Percentiles rank a stretch among this genome's conserved stretches.
Evolutionary conservation across 2,888 invertebrate genomes (phyloP).

Genomic region (Neria commutata): DNA sequence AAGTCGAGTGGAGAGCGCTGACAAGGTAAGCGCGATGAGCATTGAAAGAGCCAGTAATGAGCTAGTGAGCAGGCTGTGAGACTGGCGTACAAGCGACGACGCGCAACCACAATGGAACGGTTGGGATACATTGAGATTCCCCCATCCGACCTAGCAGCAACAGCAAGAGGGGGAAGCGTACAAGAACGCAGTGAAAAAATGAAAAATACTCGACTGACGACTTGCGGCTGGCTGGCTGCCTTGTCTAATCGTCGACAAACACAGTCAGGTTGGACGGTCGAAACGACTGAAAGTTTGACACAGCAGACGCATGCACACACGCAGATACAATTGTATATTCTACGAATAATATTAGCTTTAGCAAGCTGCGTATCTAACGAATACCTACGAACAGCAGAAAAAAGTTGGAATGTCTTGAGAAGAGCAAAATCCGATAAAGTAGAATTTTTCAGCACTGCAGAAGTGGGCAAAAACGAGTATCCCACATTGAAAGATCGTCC

Average conservation of each 20-base stretch:
- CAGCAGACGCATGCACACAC: not conserved
- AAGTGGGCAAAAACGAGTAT: too few species aligned
- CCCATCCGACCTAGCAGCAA: too few species aligned
- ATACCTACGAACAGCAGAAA: not conserved
- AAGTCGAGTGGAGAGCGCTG: too few species aligned
- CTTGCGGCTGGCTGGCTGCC: conserved; percentile 20
- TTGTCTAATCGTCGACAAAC: too few species aligned
- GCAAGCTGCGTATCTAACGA: not conserved
- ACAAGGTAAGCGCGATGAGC: too few species aligned
- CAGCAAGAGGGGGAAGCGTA: conserved; percentile 11
- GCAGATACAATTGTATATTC: conserved; percentile 1
- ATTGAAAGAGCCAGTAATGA: too few species aligned
- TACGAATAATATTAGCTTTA: conserved; percentile 19
- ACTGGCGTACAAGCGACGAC: too few species aligned
- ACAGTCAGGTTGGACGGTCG: not conserved
- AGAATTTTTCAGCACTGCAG: not conserved
- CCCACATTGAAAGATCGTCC: too few species aligned
- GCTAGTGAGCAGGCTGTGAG: too few species aligned
- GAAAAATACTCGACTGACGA: conserved; percentile 25
- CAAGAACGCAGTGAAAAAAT: not conserved
- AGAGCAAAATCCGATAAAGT: conserved; percentile 1
- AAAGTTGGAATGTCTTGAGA: not conserved
- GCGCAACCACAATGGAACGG: too few species aligned
- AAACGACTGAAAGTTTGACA: not conserved
- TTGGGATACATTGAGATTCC: too few species aligned